Evolutionary conservation across 1,140 invertebrate species (phyloP), one percentile per base, ranked within the genome.

Genomic region (Anastrepha ludens): DNA sequence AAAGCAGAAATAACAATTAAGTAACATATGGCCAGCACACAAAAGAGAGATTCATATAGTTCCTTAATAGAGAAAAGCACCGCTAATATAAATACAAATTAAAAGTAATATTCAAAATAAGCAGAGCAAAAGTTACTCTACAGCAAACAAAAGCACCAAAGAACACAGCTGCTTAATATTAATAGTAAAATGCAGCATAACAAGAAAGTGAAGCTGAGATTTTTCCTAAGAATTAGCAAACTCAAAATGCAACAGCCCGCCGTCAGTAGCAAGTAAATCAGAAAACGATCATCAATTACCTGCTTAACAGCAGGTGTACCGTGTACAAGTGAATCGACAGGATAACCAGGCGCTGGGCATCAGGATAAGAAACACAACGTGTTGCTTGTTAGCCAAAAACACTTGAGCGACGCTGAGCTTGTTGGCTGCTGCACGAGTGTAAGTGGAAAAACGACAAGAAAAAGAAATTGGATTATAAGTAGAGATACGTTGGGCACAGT

Each of bases 231-330:
- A 81, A 20, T 29, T 6, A 29, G 29, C 29, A 81, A 50, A 50
- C n/a, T 0, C 44, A 81, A 70, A 47, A 15, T 70, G n/a, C 67
- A 70, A 20, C 20, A 29, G 55, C 47, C 47, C n/a, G 15, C 1
- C 44, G 11, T 5, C 74, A 50, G n/a, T 5, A 8, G 85, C 39
- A 62, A 86, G 58, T 20, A 64, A 86, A 60, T 44, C 11, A 86
- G 58, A 41, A 85, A 55, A 60, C 58, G 58, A 4, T 9, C 58
- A 86, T 62, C 85, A 86, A 62, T 86, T 81, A 55, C 55, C 74
- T 58, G 74, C 74, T 81, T 81, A 81, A 47, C 20, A 81, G 44
- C 74, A 81, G 74, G 74, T 81, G 74, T 7, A 81, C 20, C 4
- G 74, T 17, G 55, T 81, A 55, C n/a, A 50, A 47, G 67, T 74